phyloP scores from a whole-genome alignment of 2,797 vertebrate species.

The Brachymystax lenok region DNA sequence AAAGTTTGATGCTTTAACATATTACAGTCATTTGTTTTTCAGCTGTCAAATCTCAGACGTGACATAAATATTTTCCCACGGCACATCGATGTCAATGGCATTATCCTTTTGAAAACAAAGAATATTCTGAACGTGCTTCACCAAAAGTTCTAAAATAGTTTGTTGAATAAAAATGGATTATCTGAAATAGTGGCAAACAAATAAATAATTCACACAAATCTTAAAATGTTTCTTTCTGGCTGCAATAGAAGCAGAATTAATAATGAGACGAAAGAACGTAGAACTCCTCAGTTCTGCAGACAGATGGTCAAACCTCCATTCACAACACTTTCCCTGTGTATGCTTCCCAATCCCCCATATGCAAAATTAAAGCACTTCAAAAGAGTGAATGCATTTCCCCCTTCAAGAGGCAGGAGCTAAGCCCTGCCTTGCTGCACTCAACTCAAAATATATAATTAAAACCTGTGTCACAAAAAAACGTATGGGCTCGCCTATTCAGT shows the following conservation, averaged over 20 bases:
- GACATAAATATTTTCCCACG: neutral
- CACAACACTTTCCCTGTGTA: constrained; percentile 55
- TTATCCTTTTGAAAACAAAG: neutral
- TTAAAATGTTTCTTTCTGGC: neutral
- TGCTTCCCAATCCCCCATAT: constrained; percentile 55
- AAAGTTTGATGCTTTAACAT: too few species aligned
- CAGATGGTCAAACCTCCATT: constrained; percentile 67
- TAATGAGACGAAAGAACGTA: constrained; percentile 46
- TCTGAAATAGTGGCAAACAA: neutral
- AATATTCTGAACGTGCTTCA: neutral
- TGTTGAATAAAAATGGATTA: neutral
- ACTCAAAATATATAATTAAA: constrained; percentile 11
- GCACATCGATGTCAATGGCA: neutral
- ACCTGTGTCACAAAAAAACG: constrained; percentile 42
- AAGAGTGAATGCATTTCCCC: constrained; percentile 56
- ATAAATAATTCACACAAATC: neutral
- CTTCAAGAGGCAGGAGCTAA: constrained; percentile 46
- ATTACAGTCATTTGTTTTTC: too few species aligned
- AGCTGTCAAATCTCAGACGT: neutral
- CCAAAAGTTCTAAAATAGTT: neutral
- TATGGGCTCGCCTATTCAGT: constrained; percentile 38
- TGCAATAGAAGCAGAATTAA: neutral
- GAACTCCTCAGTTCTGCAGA: constrained; percentile 43
- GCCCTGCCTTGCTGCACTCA: constrained; percentile 48
- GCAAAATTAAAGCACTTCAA: constrained; percentile 66